These are phyloP conservation scores for Philereme transversata DNA, from an alignment of 2,888 invertebrate genomes.

Conservation along the genomic window DNA sequence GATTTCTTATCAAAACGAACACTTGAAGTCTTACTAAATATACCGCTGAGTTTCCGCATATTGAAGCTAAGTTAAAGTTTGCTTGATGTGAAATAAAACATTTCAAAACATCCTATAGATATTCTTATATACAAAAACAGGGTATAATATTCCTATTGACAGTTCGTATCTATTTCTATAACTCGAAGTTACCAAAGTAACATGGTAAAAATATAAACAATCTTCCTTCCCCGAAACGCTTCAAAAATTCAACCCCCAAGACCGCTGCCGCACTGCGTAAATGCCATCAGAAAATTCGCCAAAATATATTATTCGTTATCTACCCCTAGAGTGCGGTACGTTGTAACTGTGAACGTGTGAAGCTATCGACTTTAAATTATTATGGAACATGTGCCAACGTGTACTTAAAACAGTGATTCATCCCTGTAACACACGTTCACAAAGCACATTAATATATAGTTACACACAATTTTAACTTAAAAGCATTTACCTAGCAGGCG, in stretches of 20 bases:
- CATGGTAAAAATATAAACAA: not conserved
- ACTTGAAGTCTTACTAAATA: too few relatives aligned
- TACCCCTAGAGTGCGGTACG: conserved; percentile 62
- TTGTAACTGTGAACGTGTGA: conserved; percentile 49
- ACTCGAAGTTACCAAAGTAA: not conserved
- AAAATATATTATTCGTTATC: conserved; percentile 78
- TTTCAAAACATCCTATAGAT: too few relatives aligned
- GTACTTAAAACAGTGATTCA: conserved; percentile 16
- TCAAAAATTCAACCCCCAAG: conserved; percentile 27
- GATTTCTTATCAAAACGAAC: too few relatives aligned
- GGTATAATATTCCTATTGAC: not conserved
- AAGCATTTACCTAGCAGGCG: not conserved
- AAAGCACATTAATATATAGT: too few relatives aligned
- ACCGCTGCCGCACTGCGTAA: conserved; percentile 65
- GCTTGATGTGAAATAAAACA: too few relatives aligned
- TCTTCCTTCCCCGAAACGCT: not conserved
- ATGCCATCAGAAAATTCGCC: conserved; percentile 58
- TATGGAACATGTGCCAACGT: conserved; percentile 40
- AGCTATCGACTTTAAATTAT: conserved; percentile 59
- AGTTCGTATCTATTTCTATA: not conserved
- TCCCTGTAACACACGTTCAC: conserved; percentile 5
- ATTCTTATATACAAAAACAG: too few relatives aligned
- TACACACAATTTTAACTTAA: too few relatives aligned
- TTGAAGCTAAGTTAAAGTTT: too few relatives aligned
- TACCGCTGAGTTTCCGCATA: too few relatives aligned